Evolutionary conservation across 2,888 invertebrate genomes (phyloP), one percentile per base, ranked within the genome.

Genomic region (Blera fallax): DNA sequence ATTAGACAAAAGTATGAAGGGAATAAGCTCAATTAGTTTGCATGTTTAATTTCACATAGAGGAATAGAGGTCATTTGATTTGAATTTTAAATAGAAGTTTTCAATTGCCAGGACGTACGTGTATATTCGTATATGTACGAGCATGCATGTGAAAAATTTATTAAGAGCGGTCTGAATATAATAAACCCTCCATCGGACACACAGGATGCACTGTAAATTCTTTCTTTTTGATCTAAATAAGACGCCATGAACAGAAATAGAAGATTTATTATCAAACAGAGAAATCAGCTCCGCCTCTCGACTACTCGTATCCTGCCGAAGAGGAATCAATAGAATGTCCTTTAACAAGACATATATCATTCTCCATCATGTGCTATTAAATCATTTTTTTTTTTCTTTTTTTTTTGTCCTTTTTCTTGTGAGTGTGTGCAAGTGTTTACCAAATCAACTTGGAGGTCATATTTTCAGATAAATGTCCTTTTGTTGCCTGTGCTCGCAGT

Each of bases 1-100:
- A 95, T 89, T 89, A 88, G 87, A 79, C 32, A 77, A 64, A 58
- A 62, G 16, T 11, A 79, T 27, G 24, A 73, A 76, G 45, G 50
- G 78, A 27, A 69, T 77, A 74, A 73, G 65, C 74, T 18, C 85
- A 85, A 85, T 85, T 72, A 85, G 85, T 67, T 67, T 72, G 40
- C 80, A 67, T 73, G 45, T 58, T 50, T 73, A 78, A 72, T 72
- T 45, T n/a, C n/a, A 67, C 29, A 1, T 7, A 34, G 14, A 21
- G 56, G 32, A 52, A 27, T n/a, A 18, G 18, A 45, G 10, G 16
- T 29, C 16, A 27, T 56, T 81, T 56, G 48, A 56, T 69, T 74
- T 69, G 69, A 69, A 48, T 56, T 62, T 76, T 21, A 54, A 52
- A 45, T 52, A 14, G 5, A 45, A 16, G 45, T 16, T 21, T 40